Evolutionary conservation across 1,140 invertebrate species (phyloP), one percentile per base, ranked within the genome.

Genomic region (Eulimnadia texana): DNA sequence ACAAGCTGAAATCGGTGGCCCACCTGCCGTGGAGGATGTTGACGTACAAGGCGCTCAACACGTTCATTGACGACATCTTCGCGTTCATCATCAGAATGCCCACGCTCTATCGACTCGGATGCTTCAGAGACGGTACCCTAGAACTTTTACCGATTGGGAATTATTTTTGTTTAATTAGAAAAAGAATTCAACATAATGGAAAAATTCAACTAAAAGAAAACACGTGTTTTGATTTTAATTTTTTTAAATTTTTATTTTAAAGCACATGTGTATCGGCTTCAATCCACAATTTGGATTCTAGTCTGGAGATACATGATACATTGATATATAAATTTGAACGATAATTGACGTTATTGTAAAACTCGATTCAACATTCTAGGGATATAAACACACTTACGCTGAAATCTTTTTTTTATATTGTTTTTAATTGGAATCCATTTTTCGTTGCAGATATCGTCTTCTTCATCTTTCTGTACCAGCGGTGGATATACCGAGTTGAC

Each of bases 1-100:
- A 99, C 73, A 99, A 99, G 76, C 72, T 99, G 51, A 98, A 99
- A 72, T 98, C 94, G 20, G 95, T 99, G 0, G 96, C 96, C 10
- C 96, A 99, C 78, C 77, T 99, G 63, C 96, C 96, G 2, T 99
- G 96, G 95, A 79, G 96, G 59, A 99, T 98, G 95, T 84, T 99
- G 81, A 95, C 93, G 13, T 99, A 99, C 71, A 99, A 99, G 79
- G 98, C 96, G 72, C 80, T 99, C n/a, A 99, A 99, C 72, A 99
- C 96, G 2, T 99, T 99, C 71, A 98, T 99, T 69, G 96, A 99
- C 77, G 96, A 99, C 75, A 93, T 99, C 66, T 99, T 99, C 79
- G 96, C 96, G 61, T 99, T 99, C 80, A 92, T 99, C 60, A 98
- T 99, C 64, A 96, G 96, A 77, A 99, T 98, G 95, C 96, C 96